A percentile compares a stretch with the other conserved stretches of the same genome.
Evolutionary conservation across 2,113 vertebrate genomes (phyloP).

Genomic region (Chinchilla lanigera): DNA sequence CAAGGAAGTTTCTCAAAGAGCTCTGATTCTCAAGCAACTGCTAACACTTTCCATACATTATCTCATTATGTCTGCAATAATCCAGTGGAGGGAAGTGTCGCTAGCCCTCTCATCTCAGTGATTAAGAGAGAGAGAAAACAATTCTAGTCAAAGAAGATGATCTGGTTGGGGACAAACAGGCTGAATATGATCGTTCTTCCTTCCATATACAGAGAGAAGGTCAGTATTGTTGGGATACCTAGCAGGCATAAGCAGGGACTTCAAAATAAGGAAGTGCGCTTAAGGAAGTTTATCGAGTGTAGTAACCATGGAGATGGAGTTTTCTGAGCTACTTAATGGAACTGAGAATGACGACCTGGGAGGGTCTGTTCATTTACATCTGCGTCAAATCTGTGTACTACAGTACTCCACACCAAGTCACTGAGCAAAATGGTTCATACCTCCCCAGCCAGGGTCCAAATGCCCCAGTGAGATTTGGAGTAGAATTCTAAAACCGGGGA

Average conservation of each 20-base stretch:
- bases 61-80: neutral
- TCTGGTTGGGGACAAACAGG: neutral
- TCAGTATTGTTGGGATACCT: neutral
- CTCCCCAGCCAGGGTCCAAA: slow-evolving; percentile 13
- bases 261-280: neutral
- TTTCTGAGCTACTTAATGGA: slow-evolving; percentile 23
- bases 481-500: neutral
- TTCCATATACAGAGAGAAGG: neutral
- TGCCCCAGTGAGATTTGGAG: neutral
- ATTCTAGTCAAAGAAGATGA: neutral
- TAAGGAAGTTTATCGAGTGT: neutral
- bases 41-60: neutral
- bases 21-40: neutral
- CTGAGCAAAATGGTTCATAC: neutral
- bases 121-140: slow-evolving; percentile 25
- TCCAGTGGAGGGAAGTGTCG: neutral
- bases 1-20: slow-evolving; percentile 33
- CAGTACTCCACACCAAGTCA: neutral
- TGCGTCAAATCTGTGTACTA: neutral
- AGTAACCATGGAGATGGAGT: slow-evolving; percentile 48
- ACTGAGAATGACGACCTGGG: neutral
- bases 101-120: neutral
- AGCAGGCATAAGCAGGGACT: neutral
- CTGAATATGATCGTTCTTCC: neutral
- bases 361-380: neutral